Evolutionary conservation across 2,888 invertebrate genomes (phyloP).

Genomic region (Chymomyza procnemis): DNA sequence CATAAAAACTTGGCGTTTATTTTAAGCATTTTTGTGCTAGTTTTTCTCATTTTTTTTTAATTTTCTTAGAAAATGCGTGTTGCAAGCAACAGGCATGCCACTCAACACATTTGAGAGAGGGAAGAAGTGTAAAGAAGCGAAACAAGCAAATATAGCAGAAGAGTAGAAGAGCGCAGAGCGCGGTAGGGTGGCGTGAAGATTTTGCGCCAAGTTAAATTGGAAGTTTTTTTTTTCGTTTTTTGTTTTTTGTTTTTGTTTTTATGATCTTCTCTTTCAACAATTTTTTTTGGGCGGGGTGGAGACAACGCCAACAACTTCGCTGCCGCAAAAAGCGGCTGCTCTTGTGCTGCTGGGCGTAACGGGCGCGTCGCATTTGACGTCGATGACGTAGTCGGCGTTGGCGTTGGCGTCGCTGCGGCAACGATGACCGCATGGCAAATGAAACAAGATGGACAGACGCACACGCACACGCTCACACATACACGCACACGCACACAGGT

Average conservation of each 20-base stretch:
- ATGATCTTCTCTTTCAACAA: neutral
- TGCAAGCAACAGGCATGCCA: no score
- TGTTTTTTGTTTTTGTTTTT: no score
- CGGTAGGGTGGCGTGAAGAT: no score
- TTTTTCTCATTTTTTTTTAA: neutral
- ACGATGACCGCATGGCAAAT: conserved; percentile 44
- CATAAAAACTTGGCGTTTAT: neutral
- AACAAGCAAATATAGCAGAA: neutral
- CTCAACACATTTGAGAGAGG: no score
- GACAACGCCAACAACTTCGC: neutral
- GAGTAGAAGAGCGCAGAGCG: no score
- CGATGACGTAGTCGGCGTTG: conserved; percentile 6
- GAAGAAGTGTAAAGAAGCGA: no score
- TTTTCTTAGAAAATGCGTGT: no score
- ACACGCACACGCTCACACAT: neutral
- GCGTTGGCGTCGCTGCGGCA: no score
- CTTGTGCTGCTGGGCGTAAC: conserved; percentile 43
- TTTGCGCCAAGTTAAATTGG: neutral
- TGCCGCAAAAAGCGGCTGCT: neutral
- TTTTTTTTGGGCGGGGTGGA: neutral
- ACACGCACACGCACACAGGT: neutral
- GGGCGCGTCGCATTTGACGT: conserved; percentile 52
- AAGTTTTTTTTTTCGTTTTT: neutral
- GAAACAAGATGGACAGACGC: neutral
- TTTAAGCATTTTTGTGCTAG: neutral